Evolutionary conservation across 2,888 invertebrate genomes (phyloP).

Genomic region (Ophion obscuratus): DNA sequence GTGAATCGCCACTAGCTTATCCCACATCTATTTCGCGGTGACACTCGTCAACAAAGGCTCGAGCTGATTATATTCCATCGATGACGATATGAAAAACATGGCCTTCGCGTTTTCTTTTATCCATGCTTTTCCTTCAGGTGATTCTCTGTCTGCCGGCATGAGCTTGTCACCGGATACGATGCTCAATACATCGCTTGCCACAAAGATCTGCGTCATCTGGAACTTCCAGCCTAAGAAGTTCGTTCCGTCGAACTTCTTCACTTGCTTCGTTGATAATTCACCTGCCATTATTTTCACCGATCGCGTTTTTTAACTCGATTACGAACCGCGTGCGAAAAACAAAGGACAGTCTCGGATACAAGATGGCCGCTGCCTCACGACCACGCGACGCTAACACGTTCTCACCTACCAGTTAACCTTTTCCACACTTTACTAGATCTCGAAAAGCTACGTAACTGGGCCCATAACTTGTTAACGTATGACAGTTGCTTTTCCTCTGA

Average conservation of each 20-base stretch:
- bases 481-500: too few species aligned
- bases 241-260: constrained; percentile 40
- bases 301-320: too few species aligned
- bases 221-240: constrained; percentile 49
- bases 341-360: too few species aligned
- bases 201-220: constrained; percentile 34
- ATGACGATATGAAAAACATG: constrained; percentile 48
- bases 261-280: constrained; percentile 13
- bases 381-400: too few species aligned
- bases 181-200: constrained; percentile 32
- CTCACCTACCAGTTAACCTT: too few species aligned
- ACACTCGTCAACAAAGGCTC: constrained; percentile 60
- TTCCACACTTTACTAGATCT: too few species aligned
- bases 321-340: too few species aligned
- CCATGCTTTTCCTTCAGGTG: constrained; percentile 35
- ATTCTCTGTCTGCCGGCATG: constrained; percentile 5
- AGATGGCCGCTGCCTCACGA: too few species aligned
- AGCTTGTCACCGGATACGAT: constrained; percentile 3
- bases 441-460: too few species aligned
- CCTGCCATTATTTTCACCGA: background rate
- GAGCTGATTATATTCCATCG: constrained; percentile 34
- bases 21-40: constrained; percentile 66
- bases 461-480: too few species aligned
- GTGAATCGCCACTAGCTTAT: constrained; percentile 45
- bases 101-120: constrained; percentile 41